These are phyloP conservation scores for Chroicocephalus ridibundus DNA, from an alignment of 2,113 vertebrate species.

Conservation along the genomic window DNA sequence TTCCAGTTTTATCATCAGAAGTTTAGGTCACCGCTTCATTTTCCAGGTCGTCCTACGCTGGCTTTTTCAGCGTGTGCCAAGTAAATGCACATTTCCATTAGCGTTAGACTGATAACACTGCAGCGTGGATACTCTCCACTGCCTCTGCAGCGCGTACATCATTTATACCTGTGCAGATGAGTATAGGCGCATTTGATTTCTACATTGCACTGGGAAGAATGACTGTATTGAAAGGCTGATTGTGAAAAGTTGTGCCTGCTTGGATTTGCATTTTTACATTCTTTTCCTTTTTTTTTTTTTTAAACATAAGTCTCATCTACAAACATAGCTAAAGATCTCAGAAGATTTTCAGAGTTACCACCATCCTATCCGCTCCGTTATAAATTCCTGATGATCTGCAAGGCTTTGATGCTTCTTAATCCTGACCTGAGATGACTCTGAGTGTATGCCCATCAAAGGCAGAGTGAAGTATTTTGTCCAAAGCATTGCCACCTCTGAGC, in stretches of 20 bases:
- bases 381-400: background rate
- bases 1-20: background rate
- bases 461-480: background rate
- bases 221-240: background rate
- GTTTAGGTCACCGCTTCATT: background rate
- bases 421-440: background rate
- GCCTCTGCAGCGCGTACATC: background rate
- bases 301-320: background rate
- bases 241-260: background rate
- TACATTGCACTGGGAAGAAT: background rate
- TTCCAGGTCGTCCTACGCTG: background rate
- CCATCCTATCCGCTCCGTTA: background rate
- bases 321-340: background rate
- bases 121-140: background rate
- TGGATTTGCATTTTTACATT: background rate
- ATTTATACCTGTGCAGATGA: background rate
- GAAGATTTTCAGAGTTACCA: background rate
- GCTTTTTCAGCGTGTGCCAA: background rate
- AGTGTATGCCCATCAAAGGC: background rate
- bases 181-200: background rate
- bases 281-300: background rate
- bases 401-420: background rate
- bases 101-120: background rate
- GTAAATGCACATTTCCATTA: background rate
- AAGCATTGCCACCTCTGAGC: background rate